Base-by-base conservation (phyloP, 2,888 invertebrate genomes). In the Poecilus cupreus region DNA sequence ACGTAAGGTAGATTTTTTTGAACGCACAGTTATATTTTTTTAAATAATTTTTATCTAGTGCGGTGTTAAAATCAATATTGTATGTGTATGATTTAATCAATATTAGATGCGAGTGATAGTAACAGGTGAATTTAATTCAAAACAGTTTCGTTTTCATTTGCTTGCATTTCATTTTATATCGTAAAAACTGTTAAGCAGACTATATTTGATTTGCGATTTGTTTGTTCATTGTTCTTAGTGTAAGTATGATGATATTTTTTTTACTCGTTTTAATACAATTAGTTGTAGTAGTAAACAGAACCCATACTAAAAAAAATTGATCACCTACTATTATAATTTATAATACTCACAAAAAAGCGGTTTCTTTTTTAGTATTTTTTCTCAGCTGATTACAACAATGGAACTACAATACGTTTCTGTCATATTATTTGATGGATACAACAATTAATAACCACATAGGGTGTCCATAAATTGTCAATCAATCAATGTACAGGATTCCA, bases 401-500 rank as follows among this genome's bases (percentile, higher is more conserved):
- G 18, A 13, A 51, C 51, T 18, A 51, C 51, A 51, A 49, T 49
- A 49, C n/a, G 51, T 51, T 32, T 10, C 2, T 37, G 18, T 68
- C 18, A 32, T 11, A 37, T 68, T 68, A 37, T 37, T 37, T 51
- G 51, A 51, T 51, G 13, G 18, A 51, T 51, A 13, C 51, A 51
- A 8, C 18, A 18, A 51, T 51, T 51, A 51, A 51, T 13, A 8
- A 0, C 13, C 3, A 51, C 51, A 18, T 13, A 51, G 0, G 20
- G 3, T 60, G 16, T 37, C 16, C 16, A 76, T 57, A 76, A 76
- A 76, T 54, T 37, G 57, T 39, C 20, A 13, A 76, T 76, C 54
- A 76, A 76, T 76, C 76, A 57, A 76, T 76, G 76, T 76, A 54
- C 32, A 57, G 57, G 32, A 76, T 51, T 57, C 22, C 72, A 46